Base-by-base conservation (phyloP, 1,140 invertebrate species). In the Eriosoma lanigerum region DNA sequence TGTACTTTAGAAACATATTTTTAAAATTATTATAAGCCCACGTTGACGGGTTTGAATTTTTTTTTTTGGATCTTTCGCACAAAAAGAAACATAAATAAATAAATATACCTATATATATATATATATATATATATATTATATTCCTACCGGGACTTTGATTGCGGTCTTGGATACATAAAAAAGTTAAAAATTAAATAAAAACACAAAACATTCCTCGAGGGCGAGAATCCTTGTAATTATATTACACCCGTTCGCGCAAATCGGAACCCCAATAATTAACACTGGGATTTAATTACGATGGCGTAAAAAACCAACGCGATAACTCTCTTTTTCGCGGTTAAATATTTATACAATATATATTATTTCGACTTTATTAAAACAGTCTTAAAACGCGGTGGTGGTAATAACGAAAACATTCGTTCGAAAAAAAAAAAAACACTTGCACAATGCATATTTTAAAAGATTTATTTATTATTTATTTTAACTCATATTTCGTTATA, bases 181-280 rank as follows among this genome's bases (percentile, higher is more conserved):
- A 66, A 66, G 46, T 6, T 6, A 48, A 48, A 48, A 48, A 48
- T 6, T 6, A 48, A n/a, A 66, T 17, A 66, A 21, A 38, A 15
- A 44, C 3, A 66, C 44, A 76, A 76, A 76, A 76, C 73, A 76
- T 76, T 76, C 56, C 73, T 76, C 38, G 29, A 46, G 73, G 73
- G 52, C 21, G 29, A 60, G 56, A 46, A 58, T 76, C 32, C 32
- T 76, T 46, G n/a, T 60, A 62, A 78, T 78, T 78, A 78, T 62
- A 78, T 78, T 78, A 78, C 56, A 62, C 56, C 73, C 52, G 32
- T 58, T 76, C 54, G 50, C 44, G 73, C 32, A 58, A 58, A 76
- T 58, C 75, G n/a, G 32, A 62, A 48, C 21, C 62, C 56, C 38
- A 56, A 44, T 46, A 78, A 60, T 78, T 46, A 78, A 58, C 52